Percentiles rank a stretch among this genome's conserved stretches.
Conservation (phyloP, 2,113 vertebrate genomes). For the Onychorhynchus coronatus region DNA sequence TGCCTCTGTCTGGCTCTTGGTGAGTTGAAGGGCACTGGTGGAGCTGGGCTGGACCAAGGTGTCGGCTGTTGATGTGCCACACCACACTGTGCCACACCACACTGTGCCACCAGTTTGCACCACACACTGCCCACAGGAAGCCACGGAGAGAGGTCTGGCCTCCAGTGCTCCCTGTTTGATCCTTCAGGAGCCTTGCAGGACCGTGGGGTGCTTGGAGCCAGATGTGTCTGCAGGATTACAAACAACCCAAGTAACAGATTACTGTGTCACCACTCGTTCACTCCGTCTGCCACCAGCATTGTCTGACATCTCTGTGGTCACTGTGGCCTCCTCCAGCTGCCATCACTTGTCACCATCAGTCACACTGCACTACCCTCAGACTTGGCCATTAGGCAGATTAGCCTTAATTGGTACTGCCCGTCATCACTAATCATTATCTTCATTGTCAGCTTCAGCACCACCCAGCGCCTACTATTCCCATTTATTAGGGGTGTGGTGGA, state of each 20-base stretch:
- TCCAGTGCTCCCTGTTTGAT: not conserved
- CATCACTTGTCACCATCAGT: conserved; percentile 53
- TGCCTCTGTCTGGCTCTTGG: not conserved
- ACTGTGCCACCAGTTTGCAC: rapidly evolving
- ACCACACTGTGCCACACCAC: not conserved
- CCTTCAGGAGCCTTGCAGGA: not conserved
- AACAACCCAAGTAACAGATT: not conserved
- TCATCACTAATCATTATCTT: conserved; percentile 43
- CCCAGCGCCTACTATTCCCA: not conserved
- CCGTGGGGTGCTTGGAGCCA: rapidly evolving
- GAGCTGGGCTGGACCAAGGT: not conserved
- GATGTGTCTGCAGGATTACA: not conserved
- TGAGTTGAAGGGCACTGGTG: rapidly evolving
- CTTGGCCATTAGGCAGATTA: conserved; percentile 51
- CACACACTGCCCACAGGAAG: not conserved
- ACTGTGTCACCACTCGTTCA: not conserved
- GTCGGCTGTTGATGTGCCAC: not conserved
- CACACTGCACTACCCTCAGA: conserved; percentile 7
- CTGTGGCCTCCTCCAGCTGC: conserved; percentile 37
- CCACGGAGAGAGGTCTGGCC: not conserved
- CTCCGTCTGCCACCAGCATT: conserved; percentile 36
- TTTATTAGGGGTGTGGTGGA: not conserved
- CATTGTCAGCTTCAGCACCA: conserved; percentile 43
- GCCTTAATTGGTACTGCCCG: conserved; percentile 22
- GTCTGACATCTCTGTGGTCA: conserved; percentile 48